phyloP scores from a whole-genome alignment of 2,113 vertebrate species.

The Orcinus orca region DNA sequence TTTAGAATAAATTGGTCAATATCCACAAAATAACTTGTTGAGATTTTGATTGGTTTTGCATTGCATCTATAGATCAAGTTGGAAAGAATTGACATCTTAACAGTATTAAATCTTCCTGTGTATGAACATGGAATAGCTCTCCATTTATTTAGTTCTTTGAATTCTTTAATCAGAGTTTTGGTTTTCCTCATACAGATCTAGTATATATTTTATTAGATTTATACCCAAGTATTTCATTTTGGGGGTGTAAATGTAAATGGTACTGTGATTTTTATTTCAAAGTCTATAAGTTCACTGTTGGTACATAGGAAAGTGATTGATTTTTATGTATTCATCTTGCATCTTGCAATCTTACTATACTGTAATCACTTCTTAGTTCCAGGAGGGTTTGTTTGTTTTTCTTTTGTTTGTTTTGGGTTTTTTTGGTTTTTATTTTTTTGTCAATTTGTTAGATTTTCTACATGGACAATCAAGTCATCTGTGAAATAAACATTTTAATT shows the following conservation, averaged over 20 bases:
- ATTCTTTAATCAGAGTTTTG: background rate
- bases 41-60: background rate
- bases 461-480: too few species aligned
- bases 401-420: too few species aligned
- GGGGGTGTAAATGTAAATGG: background rate
- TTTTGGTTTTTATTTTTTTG: background rate
- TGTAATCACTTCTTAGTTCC: background rate
- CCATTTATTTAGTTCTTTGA: background rate
- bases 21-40: background rate
- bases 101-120: background rate
- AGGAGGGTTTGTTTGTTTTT: background rate
- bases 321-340: too few species aligned
- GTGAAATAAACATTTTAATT: too few species aligned
- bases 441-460: too few species aligned
- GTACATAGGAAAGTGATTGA: too few species aligned
- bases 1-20: background rate
- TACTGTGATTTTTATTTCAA: background rate
- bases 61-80: background rate
- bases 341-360: background rate
- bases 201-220: background rate
- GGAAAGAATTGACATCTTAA: background rate
- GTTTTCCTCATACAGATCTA: background rate
- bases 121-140: background rate
- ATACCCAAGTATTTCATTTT: background rate
- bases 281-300: too few species aligned